Percentiles rank a stretch among this genome's conserved stretches.
Evolutionary conservation across 1,140 invertebrate genomes (phyloP).

Genomic region (Drosophila setifemur): DNA sequence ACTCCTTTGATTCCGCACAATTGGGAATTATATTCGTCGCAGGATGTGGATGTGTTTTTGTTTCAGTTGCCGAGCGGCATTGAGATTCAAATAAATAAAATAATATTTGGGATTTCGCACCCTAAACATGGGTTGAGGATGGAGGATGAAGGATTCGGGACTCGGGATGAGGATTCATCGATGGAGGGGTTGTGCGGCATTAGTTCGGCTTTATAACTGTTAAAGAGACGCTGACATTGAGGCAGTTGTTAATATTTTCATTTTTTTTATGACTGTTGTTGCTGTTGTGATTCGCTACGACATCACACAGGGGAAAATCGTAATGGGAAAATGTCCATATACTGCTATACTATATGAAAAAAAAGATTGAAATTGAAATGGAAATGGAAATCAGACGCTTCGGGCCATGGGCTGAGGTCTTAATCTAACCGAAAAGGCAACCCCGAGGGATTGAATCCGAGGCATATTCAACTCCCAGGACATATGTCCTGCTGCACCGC

Average conservation of each 20-base stretch:
- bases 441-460: slow-evolving; percentile 58
- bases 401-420: slow-evolving; percentile 68
- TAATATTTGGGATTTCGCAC: slow-evolving; percentile 81
- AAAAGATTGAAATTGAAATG: slow-evolving; percentile 13
- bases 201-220: slow-evolving; percentile 70
- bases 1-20: neutral
- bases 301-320: slow-evolving; percentile 34
- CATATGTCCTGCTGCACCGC: slow-evolving; percentile 52
- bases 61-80: slow-evolving; percentile 57
- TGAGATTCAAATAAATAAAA: slow-evolving; percentile 81
- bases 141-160: neutral
- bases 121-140: slow-evolving; percentile 50
- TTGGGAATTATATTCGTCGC: slow-evolving; percentile 1
- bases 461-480: slow-evolving; percentile 53
- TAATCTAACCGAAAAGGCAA: slow-evolving; percentile 80
- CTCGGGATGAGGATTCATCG: too few relatives aligned
- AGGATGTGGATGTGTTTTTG: slow-evolving; percentile 23
- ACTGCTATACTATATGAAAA: too few relatives aligned
- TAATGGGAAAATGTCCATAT: slow-evolving; percentile 3
- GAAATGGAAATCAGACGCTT: slow-evolving; percentile 49
- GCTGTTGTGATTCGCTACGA: slow-evolving; percentile 80
- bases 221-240: slow-evolving; percentile 62
- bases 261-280: slow-evolving; percentile 74
- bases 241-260: slow-evolving; percentile 65
- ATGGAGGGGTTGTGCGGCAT: slow-evolving; percentile 44